Evolutionary conservation across 2,797 vertebrate species (phyloP), one percentile per base, ranked within the genome.

Genomic region (Chromis chromis): DNA sequence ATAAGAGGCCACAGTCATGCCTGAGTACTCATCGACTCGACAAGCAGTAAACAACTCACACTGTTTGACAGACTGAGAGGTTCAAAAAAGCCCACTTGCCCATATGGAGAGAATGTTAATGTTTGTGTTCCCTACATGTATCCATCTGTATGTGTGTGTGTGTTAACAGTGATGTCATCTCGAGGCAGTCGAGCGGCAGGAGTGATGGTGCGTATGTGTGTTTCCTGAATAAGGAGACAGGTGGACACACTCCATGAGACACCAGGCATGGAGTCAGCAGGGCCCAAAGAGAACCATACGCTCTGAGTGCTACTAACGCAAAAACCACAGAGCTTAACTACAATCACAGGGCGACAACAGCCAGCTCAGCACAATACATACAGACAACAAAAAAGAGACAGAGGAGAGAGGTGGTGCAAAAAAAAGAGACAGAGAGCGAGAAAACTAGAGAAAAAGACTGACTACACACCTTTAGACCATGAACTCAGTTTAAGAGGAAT

Each of bases 311-410:
- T 52, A 63, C 78, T 59, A 52, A 72, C 1, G 25, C 78, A 82
- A 79, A 88, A 88, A 81, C 53, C 81, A 76, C 60, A n/a, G 19
- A 73, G 87, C 88, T 82, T 50, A 78, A 76, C 82, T 84, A 85
- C 79, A 82, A 73, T 80, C 85, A 78, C 75, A 77, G 74, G 74
- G 73, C 44, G 80, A 80, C 76, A 89, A 81, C 80, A 79, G 88
- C 88, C 78, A 85, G 82, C 70, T 87, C 91, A 90, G 89, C 91
- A 88, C 80, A 88, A 88, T 42, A 65, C 70, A 86, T 40, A 42
- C 59, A 79, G 24, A 77, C 64, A 70, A 79, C 48, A 68, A 79
- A 70, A 76, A 70, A 73, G 66, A 76, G 63, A 70, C 53, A 61
- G 78, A n/a, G 17, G 48, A 75, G 52, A 73, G 59, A 28, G 48